Percentiles rank a stretch among this genome's conserved stretches.
Evolutionary conservation across 1,140 invertebrate species (phyloP).

Genomic region (Drosophila sulfurigaster): DNA sequence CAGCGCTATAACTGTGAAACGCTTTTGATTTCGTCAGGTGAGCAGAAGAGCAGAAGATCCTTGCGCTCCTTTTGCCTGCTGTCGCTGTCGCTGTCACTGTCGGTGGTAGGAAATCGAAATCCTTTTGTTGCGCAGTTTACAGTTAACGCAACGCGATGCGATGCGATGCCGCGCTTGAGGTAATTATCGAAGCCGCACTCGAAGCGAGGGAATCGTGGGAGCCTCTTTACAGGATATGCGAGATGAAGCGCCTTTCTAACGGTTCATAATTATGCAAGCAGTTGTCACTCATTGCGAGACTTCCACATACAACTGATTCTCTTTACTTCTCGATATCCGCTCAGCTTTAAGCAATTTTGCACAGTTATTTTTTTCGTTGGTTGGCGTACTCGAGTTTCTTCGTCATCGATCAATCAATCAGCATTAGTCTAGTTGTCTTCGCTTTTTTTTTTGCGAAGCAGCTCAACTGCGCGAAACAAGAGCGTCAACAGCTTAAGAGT

Average conservation of each 20-base stretch:
- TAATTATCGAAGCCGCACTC: constrained; percentile 51
- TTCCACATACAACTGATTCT: not conserved
- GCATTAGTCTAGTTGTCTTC: constrained; percentile 66
- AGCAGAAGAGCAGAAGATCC: constrained; percentile 40
- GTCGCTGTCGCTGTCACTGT: constrained; percentile 26
- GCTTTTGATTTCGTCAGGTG: constrained; percentile 82
- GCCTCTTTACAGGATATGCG: constrained; percentile 68
- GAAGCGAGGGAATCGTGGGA: constrained; percentile 58
- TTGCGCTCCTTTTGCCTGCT: constrained; percentile 43
- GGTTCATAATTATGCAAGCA: constrained; percentile 72
- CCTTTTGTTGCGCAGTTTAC: constrained; percentile 77
- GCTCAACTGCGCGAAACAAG: constrained; percentile 57
- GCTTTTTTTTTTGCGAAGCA: constrained; percentile 32
- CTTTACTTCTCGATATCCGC: constrained; percentile 45
- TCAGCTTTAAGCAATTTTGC: constrained; percentile 50
- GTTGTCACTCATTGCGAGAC: constrained; percentile 30
- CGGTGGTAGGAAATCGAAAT: constrained; percentile 73
- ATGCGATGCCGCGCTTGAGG: constrained; percentile 8
- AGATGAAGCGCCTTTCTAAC: constrained; percentile 46
- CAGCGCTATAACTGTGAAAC: constrained; percentile 67
- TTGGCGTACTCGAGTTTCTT: constrained; percentile 22
- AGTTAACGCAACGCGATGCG: constrained; percentile 56
- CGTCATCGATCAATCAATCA: constrained; percentile 65
- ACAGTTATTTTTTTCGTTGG: constrained; percentile 30
- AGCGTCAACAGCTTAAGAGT: constrained; percentile 82